phyloP scores from a whole-genome alignment of 2,888 invertebrate species.

The Quadroppia sp. region DNA sequence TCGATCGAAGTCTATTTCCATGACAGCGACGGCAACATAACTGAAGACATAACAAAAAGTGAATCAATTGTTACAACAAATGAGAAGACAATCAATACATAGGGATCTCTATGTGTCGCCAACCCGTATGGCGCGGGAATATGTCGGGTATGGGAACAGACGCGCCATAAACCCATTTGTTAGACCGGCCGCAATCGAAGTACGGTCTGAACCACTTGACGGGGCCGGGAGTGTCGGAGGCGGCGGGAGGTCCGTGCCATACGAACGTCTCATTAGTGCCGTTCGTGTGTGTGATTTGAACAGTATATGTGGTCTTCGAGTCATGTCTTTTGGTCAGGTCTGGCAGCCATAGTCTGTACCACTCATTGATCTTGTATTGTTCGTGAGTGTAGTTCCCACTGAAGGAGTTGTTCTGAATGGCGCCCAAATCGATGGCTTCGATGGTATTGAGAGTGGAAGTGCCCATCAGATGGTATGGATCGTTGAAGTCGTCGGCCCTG shows the following conservation, averaged over 20 bases:
- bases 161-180: constrained; percentile 91
- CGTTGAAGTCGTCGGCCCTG: constrained; percentile 86
- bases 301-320: constrained; percentile 78
- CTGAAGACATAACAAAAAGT: constrained; percentile 55
- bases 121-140: constrained; percentile 86
- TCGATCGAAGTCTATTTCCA: constrained; percentile 93
- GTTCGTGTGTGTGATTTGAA: constrained; percentile 88
- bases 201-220: constrained; percentile 92
- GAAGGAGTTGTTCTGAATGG: constrained; percentile 70
- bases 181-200: constrained; percentile 90
- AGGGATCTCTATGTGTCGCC: constrained; percentile 87
- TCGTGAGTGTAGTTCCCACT: constrained; percentile 86
- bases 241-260: constrained; percentile 86
- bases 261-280: constrained; percentile 93
- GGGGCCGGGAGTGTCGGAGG: constrained; percentile 85
- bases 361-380: constrained; percentile 85
- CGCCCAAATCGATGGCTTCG: constrained; percentile 76
- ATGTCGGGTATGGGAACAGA: constrained; percentile 93
- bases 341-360: constrained; percentile 88
- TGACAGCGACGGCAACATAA: constrained; percentile 82
- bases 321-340: constrained; percentile 77
- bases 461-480: constrained; percentile 88
- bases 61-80: neutral
- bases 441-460: constrained; percentile 94
- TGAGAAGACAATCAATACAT: constrained; percentile 59